Percentiles rank a stretch among this genome's conserved stretches.
Conservation (phyloP, 2,797 vertebrate species). For the Pristis pectinata region DNA sequence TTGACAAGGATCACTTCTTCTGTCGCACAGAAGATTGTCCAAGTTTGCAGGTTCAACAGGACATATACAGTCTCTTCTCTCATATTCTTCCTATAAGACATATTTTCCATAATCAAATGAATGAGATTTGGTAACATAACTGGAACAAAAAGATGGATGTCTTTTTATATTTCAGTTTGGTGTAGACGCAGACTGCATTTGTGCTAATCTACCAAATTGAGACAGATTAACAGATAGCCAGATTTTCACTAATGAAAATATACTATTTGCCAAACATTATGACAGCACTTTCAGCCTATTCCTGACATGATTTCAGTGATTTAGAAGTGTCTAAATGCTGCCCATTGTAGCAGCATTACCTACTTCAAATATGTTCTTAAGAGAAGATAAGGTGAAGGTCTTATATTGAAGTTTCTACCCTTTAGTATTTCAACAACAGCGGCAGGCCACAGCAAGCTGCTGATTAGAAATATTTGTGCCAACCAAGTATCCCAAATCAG, state of each 20-base stretch:
- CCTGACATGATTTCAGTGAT: not conserved
- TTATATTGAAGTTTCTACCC: no score
- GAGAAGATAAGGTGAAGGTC: not conserved
- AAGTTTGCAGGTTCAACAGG: not conserved
- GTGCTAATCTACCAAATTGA: not conserved
- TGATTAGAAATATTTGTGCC: not conserved
- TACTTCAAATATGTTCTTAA: not conserved
- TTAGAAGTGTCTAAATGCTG: not conserved
- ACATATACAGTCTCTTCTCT: not conserved
- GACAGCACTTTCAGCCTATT: not conserved
- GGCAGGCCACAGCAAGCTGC: not conserved
- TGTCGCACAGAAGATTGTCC: not conserved
- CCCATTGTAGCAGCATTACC: not conserved
- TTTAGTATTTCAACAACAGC: not conserved
- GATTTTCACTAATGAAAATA: not conserved
- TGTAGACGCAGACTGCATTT: not conserved
- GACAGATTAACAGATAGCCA: not conserved
- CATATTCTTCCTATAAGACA: constrained; percentile 10
- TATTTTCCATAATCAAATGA: constrained; percentile 19
- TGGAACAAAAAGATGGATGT: not conserved
- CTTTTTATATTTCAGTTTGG: not conserved
- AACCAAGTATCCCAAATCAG: not conserved
- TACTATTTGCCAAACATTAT: not conserved
- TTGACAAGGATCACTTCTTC: not conserved
- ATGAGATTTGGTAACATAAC: not conserved